These are phyloP conservation scores for Clangula hyemalis DNA, from an alignment of 2,797 vertebrate species.

Conservation along the genomic window DNA sequence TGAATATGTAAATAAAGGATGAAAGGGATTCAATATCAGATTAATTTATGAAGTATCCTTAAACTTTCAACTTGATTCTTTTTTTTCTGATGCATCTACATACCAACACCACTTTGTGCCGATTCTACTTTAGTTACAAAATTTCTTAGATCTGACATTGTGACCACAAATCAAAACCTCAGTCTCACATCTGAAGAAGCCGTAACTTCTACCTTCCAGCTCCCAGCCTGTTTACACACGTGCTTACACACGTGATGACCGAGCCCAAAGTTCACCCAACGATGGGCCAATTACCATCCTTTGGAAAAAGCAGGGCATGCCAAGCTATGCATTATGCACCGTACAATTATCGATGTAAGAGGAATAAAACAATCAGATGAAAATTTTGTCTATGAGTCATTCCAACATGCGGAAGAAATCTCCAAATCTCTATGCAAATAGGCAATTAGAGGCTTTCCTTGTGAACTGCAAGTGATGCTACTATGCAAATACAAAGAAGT, in stretches of 20 bases:
- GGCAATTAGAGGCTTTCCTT: constrained; percentile 58
- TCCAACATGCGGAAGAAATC: background rate
- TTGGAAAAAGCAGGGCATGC: constrained; percentile 1
- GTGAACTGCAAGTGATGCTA: constrained; percentile 35
- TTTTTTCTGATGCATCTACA: background rate
- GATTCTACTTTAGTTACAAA: background rate
- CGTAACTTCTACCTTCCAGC: background rate
- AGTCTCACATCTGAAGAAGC: background rate
- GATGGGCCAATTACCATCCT: constrained; percentile 35
- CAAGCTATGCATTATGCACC: constrained; percentile 10
- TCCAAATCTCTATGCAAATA: constrained; percentile 52
- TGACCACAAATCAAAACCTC: background rate
- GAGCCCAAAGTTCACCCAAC: constrained; percentile 4
- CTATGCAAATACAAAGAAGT: constrained; percentile 14
- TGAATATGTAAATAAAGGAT: constrained; percentile 50
- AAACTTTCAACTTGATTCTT: background rate
- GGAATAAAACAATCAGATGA: constrained; percentile 53
- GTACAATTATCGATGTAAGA: constrained; percentile 45
- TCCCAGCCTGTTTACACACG: background rate
- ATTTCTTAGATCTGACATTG: background rate
- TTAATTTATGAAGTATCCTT: constrained; percentile 15
- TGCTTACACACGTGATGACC: constrained; percentile 17
- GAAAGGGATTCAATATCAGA: constrained; percentile 31
- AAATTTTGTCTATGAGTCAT: constrained; percentile 35
- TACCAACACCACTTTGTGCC: background rate